Evolutionary conservation across 2,797 vertebrate species (phyloP).

Genomic region (Prionace glauca): DNA sequence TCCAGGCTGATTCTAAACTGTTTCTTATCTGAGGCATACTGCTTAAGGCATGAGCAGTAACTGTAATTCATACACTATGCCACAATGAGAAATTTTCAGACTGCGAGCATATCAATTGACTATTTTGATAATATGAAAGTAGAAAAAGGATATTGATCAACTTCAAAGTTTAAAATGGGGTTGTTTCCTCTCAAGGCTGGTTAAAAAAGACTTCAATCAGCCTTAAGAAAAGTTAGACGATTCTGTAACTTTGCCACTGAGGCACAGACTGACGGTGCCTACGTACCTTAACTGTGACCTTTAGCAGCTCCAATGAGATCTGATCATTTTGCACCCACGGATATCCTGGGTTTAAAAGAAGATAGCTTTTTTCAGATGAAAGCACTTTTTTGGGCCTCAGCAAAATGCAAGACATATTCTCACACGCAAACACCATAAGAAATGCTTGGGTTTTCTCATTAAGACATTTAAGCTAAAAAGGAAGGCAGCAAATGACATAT

Average conservation of each 20-base stretch:
- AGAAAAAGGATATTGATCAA: slow-evolving; percentile 10
- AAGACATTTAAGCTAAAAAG: not conserved
- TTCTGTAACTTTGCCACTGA: not conserved
- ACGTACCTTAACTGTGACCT: not conserved
- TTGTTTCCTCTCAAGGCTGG: not conserved
- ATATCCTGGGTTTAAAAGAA: slow-evolving; percentile 13
- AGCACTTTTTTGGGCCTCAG: not conserved
- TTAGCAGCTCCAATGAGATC: not conserved
- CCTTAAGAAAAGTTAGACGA: not conserved
- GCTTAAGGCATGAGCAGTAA: not conserved
- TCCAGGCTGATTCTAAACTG: not conserved
- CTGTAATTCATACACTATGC: not conserved
- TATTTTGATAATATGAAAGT: not conserved
- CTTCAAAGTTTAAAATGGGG: not conserved
- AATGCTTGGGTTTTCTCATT: not conserved
- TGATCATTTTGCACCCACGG: not conserved
- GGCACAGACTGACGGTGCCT: not conserved
- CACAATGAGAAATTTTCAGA: not conserved
- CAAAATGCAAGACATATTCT: not conserved
- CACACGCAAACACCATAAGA: not conserved
- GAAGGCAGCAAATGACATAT: not conserved
- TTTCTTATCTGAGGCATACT: not conserved
- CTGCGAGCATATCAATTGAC: not conserved
- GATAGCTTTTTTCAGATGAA: not conserved
- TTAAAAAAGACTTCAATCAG: not conserved